Conservation (phyloP, 92 coral and sea anemone species). For the Parazoanthus darwini region DNA sequence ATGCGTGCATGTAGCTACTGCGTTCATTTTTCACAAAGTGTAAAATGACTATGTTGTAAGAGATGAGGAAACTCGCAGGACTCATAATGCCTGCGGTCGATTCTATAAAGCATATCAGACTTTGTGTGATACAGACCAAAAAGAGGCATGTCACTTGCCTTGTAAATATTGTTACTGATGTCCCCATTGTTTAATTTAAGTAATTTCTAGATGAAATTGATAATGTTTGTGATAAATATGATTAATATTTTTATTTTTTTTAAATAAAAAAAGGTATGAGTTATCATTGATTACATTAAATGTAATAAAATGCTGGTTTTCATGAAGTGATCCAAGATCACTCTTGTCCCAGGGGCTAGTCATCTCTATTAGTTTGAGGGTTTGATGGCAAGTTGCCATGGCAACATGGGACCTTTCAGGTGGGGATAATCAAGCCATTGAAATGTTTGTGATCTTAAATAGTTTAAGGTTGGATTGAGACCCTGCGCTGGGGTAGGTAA, state of each 20-base stretch:
- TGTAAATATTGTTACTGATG: conserved; percentile 33
- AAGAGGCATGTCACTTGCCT: background rate
- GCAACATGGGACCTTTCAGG: conserved; percentile 26
- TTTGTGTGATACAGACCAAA: too few relatives aligned
- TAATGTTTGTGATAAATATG: conserved; percentile 30
- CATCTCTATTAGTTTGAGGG: conserved; percentile 35
- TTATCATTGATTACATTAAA: conserved; percentile 12
- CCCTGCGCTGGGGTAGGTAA: conserved; percentile 38
- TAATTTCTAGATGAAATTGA: conserved; percentile 20
- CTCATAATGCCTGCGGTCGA: too few relatives aligned
- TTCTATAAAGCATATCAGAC: too few relatives aligned
- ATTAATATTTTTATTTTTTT: conserved; percentile 18
- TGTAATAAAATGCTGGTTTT: conserved; percentile 28
- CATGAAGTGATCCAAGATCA: conserved; percentile 24
- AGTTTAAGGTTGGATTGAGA: conserved; percentile 35
- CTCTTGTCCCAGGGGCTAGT: conserved; percentile 29
- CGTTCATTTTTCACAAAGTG: too few relatives aligned
- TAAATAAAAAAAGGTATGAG: background rate
- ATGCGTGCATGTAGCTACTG: too few relatives aligned
- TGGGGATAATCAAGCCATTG: conserved; percentile 23
- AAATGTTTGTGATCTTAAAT: conserved; percentile 24
- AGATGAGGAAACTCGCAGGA: too few relatives aligned
- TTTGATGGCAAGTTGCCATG: conserved; percentile 30
- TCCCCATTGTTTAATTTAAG: conserved; percentile 28
- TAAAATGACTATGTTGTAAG: too few relatives aligned